Evolutionary conservation across 2,888 invertebrate genomes (phyloP).

Genomic region (Cistogaster globosa): DNA sequence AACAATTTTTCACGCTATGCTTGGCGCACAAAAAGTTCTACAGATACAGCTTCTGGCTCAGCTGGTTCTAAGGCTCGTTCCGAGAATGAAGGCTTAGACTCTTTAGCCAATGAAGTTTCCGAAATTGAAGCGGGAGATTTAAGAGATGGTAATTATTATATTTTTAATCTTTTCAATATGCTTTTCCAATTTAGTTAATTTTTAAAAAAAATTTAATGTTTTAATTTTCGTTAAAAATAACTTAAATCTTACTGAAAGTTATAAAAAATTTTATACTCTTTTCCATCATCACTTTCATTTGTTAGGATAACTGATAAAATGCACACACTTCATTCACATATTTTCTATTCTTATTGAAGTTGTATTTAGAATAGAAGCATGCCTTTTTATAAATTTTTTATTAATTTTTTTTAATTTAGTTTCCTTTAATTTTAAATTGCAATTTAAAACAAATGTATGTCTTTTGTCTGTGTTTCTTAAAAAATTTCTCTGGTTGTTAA

Average conservation of each 20-base stretch:
- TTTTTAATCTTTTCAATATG: constrained; percentile 37
- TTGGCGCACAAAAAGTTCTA: constrained; percentile 86
- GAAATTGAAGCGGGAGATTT: constrained; percentile 98
- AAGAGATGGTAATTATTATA: constrained; percentile 89
- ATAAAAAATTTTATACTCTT: constrained; percentile 30
- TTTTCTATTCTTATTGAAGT: not conserved
- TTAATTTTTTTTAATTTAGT: not conserved
- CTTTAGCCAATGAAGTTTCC: constrained; percentile 90
- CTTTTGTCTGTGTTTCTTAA: not conserved
- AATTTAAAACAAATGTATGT: not conserved
- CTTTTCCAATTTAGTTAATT: constrained; percentile 49
- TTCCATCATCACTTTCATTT: constrained; percentile 19
- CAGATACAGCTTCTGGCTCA: constrained; percentile 86
- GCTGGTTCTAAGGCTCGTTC: constrained; percentile 91
- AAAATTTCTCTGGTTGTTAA: too few relatives aligned
- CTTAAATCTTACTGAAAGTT: not conserved
- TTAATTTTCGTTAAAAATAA: not conserved
- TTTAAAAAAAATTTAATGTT: constrained; percentile 3
- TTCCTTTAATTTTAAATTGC: not conserved
- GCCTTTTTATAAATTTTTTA: not conserved
- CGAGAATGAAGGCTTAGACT: constrained; percentile 95
- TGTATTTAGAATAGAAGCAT: constrained; percentile 13
- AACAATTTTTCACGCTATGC: constrained; percentile 92
- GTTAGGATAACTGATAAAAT: not conserved
- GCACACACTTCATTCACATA: constrained; percentile 1